Evolutionary conservation across 2,888 invertebrate genomes (phyloP).

Genomic region (Aethes cnicana): DNA sequence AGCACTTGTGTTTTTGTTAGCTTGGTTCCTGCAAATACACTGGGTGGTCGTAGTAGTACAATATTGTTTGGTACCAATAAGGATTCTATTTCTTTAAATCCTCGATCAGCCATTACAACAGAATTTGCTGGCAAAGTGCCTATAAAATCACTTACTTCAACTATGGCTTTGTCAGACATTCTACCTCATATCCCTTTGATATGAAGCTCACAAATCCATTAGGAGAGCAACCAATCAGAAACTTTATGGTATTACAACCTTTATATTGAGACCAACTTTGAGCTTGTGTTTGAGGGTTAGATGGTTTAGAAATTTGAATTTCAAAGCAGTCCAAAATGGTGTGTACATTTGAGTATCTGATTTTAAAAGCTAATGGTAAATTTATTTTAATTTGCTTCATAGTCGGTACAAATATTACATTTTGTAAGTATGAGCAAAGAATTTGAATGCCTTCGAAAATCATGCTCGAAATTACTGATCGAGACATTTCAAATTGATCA

Average conservation of each 20-base stretch:
- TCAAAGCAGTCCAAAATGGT: constrained; percentile 28
- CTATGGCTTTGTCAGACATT: neutral
- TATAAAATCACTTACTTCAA: neutral
- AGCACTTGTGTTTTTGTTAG: constrained; percentile 13
- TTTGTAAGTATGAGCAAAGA: neutral
- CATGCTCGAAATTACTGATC: neutral
- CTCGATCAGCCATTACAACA: constrained; percentile 8
- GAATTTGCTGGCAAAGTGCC: neutral
- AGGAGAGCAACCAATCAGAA: neutral
- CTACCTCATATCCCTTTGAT: neutral
- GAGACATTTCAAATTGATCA: neutral
- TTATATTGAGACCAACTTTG: constrained; percentile 29
- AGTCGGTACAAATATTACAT: neutral
- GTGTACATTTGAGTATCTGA: constrained; percentile 22
- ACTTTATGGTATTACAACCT: constrained; percentile 26
- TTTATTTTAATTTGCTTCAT: constrained; percentile 10
- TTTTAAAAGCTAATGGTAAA: constrained; percentile 3
- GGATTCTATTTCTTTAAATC: neutral
- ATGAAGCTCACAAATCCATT: neutral
- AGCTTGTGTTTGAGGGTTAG: constrained; percentile 22
- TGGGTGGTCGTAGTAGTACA: neutral
- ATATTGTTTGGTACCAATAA: neutral
- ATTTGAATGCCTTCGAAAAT: neutral
- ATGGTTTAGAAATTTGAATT: constrained; percentile 22
- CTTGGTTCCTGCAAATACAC: constrained; percentile 3